Conservation (phyloP, 2,888 invertebrate species). For the Brenthis hecate region DNA sequence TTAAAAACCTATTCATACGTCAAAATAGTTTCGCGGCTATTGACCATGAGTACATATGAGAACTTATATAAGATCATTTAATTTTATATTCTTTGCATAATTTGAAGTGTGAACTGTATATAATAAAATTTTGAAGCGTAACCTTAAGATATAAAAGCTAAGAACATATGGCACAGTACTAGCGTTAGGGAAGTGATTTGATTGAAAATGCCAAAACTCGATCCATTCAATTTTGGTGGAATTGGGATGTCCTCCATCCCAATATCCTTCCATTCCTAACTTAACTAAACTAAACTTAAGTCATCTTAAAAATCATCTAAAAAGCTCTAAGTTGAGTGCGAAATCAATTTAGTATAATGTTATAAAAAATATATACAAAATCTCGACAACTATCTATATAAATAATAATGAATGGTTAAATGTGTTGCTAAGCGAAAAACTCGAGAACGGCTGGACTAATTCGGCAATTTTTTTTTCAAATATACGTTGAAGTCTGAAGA, state of each 20-base stretch:
- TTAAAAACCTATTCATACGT: constrained; percentile 15
- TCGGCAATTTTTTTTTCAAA: too few relatives aligned
- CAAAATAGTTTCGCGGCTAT: constrained; percentile 15
- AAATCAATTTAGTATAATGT: too few relatives aligned
- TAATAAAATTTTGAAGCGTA: background rate
- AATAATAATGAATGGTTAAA: too few relatives aligned
- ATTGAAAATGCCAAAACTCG: background rate
- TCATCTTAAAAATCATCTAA: too few relatives aligned
- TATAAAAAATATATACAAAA: too few relatives aligned
- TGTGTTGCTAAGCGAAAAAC: too few relatives aligned
- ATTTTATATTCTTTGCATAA: constrained; percentile 10
- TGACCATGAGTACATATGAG: constrained; percentile 12
- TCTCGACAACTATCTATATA: too few relatives aligned
- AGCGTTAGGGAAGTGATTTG: background rate
- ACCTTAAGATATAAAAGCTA: background rate
- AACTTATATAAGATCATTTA: constrained; percentile 6
- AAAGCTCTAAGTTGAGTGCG: too few relatives aligned
- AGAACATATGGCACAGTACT: too few relatives aligned
- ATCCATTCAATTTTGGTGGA: background rate
- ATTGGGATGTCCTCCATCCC: background rate
- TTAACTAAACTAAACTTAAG: background rate
- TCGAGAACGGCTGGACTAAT: too few relatives aligned
- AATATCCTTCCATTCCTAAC: background rate
- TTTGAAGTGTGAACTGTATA: constrained; percentile 5
- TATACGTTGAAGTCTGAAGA: too few relatives aligned